phyloP scores from a whole-genome alignment of 2,888 invertebrate genomes.

The Oscheius sp. region DNA sequence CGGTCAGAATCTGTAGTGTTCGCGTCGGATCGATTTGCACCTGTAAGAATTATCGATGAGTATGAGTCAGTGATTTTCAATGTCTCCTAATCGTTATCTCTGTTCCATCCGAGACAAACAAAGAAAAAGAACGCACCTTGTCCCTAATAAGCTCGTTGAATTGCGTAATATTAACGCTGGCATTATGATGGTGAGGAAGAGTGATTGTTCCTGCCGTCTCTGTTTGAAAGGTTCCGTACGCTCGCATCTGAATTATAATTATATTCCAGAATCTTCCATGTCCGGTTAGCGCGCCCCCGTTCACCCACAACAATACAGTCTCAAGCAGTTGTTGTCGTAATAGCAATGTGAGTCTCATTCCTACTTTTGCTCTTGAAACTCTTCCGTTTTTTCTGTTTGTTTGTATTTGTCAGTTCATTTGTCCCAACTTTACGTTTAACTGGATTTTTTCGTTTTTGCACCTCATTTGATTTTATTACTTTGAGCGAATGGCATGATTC shows the following conservation, averaged over 20 bases:
- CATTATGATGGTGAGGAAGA: constrained; percentile 41
- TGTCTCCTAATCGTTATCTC: neutral
- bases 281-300: no score
- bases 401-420: neutral
- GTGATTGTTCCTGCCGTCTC: neutral
- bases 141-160: constrained; percentile 19
- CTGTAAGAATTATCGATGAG: constrained; percentile 39
- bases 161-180: constrained; percentile 44
- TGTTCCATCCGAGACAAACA: neutral
- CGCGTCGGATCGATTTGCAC: constrained; percentile 65
- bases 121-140: neutral
- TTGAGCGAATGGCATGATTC: no score
- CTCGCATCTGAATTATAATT: constrained; percentile 7
- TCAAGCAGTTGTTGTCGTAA: no score
- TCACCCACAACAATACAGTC: neutral
- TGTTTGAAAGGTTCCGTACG: constrained; percentile 11
- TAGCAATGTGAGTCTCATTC: neutral
- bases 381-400: neutral
- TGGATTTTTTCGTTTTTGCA: no score
- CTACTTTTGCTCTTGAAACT: constrained; percentile 5
- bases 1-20: constrained; percentile 60
- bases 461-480: no score
- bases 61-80: no score
- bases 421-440: no score
- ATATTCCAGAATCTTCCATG: neutral